Conservation (phyloP, 2,113 vertebrate species). For the Erythrocercus mccallii region DNA sequence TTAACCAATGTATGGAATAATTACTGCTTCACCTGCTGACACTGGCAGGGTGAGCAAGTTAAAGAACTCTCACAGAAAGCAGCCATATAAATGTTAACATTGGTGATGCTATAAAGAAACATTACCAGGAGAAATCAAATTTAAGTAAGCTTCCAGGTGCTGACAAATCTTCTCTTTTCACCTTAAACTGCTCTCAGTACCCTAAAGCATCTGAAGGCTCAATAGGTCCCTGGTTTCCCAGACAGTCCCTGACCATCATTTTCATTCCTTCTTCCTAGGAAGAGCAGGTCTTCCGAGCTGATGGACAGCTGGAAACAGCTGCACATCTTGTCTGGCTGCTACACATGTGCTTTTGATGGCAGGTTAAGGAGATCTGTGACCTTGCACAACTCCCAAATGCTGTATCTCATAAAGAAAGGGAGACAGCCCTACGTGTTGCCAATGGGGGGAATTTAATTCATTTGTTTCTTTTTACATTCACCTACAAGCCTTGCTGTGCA, state of each 20-base stretch:
- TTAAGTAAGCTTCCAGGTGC: not conserved
- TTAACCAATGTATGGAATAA: not conserved
- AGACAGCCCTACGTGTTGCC: not conserved
- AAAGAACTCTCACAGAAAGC: not conserved
- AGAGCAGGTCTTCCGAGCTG: not conserved
- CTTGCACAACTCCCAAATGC: not conserved
- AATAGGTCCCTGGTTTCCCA: not conserved
- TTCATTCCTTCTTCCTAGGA: not conserved
- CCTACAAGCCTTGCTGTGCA: not conserved
- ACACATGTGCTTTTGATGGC: not conserved
- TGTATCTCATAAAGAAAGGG: not conserved
- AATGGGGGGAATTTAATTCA: rapidly evolving
- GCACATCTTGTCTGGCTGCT: not conserved
- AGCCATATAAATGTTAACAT: not conserved
- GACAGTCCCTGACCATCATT: not conserved
- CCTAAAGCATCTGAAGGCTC: not conserved
- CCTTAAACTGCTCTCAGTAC: not conserved
- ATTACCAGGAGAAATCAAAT: not conserved
- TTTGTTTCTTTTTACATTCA: not conserved
- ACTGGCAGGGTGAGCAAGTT: not conserved
- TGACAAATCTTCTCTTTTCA: not conserved
- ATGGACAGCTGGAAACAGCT: not conserved
- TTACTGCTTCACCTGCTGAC: not conserved
- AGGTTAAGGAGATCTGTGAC: not conserved
- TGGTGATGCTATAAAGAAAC: not conserved